Conservation (phyloP, 2,797 vertebrate species). For the Coregonus ussuriensis region DNA sequence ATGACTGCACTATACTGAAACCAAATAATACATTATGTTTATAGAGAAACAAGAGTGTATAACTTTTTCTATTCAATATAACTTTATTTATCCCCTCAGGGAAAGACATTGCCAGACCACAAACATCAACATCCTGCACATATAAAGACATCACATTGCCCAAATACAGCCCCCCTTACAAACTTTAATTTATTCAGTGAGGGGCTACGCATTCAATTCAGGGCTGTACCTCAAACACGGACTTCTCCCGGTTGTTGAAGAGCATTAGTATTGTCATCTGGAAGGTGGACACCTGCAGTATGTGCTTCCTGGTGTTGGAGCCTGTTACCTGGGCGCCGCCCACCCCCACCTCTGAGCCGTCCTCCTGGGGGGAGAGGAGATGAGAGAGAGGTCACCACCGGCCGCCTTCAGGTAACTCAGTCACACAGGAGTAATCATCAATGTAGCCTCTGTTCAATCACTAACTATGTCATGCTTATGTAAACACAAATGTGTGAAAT, state of each 20-base stretch:
- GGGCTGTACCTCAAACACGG: constrained; percentile 91
- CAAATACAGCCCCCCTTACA: neutral
- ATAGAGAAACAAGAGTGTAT: neutral
- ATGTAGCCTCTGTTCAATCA: neutral
- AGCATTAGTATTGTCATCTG: constrained; percentile 99
- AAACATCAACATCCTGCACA: neutral
- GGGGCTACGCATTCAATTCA: neutral
- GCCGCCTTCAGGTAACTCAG: neutral
- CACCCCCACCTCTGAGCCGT: constrained; percentile 94
- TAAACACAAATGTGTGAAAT: neutral
- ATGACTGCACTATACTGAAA: neutral
- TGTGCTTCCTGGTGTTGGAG: constrained; percentile 98
- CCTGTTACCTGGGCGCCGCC: constrained; percentile 97
- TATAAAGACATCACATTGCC: neutral
- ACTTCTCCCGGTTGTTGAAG: constrained; percentile 98
- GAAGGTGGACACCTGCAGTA: constrained; percentile 98
- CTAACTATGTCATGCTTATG: neutral
- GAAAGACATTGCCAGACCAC: neutral
- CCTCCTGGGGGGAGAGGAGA: constrained; percentile 79
- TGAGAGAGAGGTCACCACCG: neutral
- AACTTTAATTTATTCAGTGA: neutral
- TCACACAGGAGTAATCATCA: neutral
- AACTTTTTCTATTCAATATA: no score
- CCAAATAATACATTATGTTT: neutral
- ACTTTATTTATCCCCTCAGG: neutral